These are phyloP conservation scores for Ichneumon xanthorius DNA, from an alignment of 2,888 invertebrate species.

Conservation along the genomic window DNA sequence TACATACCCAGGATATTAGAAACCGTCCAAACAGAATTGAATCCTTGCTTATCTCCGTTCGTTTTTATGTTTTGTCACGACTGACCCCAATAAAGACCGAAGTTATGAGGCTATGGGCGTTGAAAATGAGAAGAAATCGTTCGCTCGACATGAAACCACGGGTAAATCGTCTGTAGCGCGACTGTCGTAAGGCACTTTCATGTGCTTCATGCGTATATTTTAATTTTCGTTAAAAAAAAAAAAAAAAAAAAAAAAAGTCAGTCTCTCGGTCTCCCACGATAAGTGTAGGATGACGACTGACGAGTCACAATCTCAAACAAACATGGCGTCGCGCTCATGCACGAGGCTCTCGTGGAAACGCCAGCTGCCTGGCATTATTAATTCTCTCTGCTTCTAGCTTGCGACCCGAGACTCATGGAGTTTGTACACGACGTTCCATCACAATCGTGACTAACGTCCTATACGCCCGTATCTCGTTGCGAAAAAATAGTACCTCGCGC, in stretches of 20 bases:
- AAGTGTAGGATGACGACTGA: conserved; percentile 34
- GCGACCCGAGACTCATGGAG: conserved; percentile 10
- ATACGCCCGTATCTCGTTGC: not conserved
- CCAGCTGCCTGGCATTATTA: conserved; percentile 56
- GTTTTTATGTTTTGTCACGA: not conserved
- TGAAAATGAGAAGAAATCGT: not conserved
- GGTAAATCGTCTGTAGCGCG: not conserved
- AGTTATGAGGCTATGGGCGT: not conserved
- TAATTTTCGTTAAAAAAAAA: conserved; percentile 13
- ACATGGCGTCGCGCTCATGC: conserved; percentile 59
- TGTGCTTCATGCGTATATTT: not conserved
- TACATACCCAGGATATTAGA: not conserved
- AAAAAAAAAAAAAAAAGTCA: not conserved
- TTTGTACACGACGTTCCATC: conserved; percentile 8
- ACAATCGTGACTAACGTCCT: conserved; percentile 33
- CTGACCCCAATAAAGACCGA: not conserved
- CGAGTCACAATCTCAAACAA: conserved; percentile 53
- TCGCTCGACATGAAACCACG: not conserved
- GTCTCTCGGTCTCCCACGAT: not conserved
- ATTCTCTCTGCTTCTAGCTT: conserved; percentile 37
- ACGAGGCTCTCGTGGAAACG: conserved; percentile 47
- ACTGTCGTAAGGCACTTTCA: not conserved
- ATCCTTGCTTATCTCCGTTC: not conserved
- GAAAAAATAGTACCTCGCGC: not conserved
- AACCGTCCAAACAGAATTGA: not conserved